A percentile compares a stretch with the other conserved stretches of the same genome.
Evolutionary conservation across 2,888 invertebrate genomes (phyloP).

Genomic region (Rhogogaster chlorosoma): DNA sequence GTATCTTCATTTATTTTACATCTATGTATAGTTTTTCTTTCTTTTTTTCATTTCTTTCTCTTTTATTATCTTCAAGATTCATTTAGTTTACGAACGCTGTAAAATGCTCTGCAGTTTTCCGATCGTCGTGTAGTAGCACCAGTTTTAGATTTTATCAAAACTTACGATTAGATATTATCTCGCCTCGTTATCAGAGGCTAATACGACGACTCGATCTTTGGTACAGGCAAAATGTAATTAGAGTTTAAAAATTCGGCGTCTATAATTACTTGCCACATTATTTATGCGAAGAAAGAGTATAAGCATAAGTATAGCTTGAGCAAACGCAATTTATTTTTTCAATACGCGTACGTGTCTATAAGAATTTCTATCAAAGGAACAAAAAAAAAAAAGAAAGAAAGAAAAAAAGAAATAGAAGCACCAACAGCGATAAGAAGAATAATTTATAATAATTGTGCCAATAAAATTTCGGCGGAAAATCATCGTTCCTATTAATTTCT

Average conservation of each 20-base stretch:
- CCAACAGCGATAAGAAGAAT: neutral
- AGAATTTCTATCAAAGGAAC: neutral
- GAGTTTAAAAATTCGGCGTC: neutral
- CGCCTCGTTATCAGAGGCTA: neutral
- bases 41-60: neutral
- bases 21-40: neutral
- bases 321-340: neutral
- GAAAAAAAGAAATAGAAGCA: neutral
- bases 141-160: neutral
- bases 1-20: neutral
- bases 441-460: neutral
- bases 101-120: neutral
- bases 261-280: neutral
- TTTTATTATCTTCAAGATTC: neutral
- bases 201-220: slow-evolving; percentile 7
- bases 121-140: slow-evolving; percentile 16
- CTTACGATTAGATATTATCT: neutral
- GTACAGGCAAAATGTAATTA: neutral
- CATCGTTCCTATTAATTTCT: neutral
- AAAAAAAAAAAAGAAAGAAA: neutral
- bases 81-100: neutral
- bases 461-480: neutral
- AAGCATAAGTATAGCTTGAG: slow-evolving; percentile 27
- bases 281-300: neutral
- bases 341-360: neutral